phyloP scores from a whole-genome alignment of 2,113 vertebrate species.

The Hirundichthys speculiger region DNA sequence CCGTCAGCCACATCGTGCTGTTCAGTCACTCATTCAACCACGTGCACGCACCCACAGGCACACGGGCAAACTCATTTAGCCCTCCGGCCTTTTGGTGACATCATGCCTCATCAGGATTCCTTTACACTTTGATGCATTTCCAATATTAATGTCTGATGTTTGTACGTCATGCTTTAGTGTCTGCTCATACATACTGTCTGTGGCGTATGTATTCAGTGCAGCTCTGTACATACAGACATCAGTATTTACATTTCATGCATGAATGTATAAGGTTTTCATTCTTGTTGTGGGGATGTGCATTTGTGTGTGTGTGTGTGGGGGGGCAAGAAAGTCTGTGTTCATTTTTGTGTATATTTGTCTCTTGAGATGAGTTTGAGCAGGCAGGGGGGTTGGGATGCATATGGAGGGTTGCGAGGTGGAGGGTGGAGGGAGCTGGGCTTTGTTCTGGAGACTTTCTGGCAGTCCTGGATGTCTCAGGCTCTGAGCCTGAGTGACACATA shows the following conservation, averaged over 20 bases:
- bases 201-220: slow-evolving; percentile 72
- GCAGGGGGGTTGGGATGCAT: slow-evolving; percentile 67
- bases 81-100: slow-evolving; percentile 53
- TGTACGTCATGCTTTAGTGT: slow-evolving; percentile 66
- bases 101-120: slow-evolving; percentile 68
- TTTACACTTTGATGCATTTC: slow-evolving; percentile 63
- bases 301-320: slow-evolving; percentile 29
- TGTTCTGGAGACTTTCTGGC: slow-evolving; percentile 65
- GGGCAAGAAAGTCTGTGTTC: slow-evolving; percentile 14
- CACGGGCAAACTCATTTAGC: slow-evolving; percentile 9
- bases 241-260: slow-evolving; percentile 69
- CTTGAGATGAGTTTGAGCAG: slow-evolving; percentile 66
- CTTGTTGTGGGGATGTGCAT: slow-evolving; percentile 23
- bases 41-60: slow-evolving; percentile 18
- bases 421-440: slow-evolving; percentile 55
- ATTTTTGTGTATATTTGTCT: slow-evolving; percentile 54
- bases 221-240: slow-evolving; percentile 63
- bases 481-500: slow-evolving; percentile 83
- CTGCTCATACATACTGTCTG: slow-evolving; percentile 73
- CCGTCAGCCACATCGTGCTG: slow-evolving; percentile 27
- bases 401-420: slow-evolving; percentile 50
- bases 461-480: slow-evolving; percentile 62
- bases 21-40: slow-evolving; percentile 27
- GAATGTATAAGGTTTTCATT: slow-evolving; percentile 58
- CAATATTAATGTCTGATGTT: slow-evolving; percentile 66